A percentile compares a stretch with the other conserved stretches of the same genome.
Evolutionary conservation across 1,140 invertebrate species (phyloP).

Genomic region (Carcinoscorpius rotundicauda): DNA sequence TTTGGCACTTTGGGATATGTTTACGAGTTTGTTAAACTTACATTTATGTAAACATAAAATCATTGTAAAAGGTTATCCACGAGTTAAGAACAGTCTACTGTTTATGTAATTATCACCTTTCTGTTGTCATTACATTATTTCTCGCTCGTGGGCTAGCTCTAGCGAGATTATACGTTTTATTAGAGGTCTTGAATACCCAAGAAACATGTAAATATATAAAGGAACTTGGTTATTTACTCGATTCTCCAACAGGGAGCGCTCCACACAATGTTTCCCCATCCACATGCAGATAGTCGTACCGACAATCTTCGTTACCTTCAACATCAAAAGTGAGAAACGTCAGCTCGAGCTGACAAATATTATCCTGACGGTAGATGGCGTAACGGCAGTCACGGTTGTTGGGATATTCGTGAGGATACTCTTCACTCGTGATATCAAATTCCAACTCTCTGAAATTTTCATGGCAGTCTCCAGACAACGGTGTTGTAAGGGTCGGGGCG

Average conservation of each 20-base stretch:
- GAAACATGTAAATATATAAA: too few species aligned
- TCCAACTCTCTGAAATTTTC: constrained; percentile 17
- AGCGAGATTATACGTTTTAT: too few species aligned
- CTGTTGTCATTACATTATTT: too few species aligned
- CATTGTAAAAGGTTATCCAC: too few species aligned
- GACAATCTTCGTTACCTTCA: constrained; percentile 21
- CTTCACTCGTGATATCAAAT: constrained; percentile 22
- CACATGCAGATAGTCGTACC: constrained; percentile 25
- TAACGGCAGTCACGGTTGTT: constrained; percentile 22
- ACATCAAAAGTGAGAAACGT: constrained; percentile 25
- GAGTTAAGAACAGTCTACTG: too few species aligned
- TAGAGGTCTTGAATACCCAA: too few species aligned
- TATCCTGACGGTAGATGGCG: constrained; percentile 13
- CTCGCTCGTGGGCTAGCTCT: too few species aligned
- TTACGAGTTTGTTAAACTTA: too few species aligned
- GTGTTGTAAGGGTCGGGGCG: not conserved
- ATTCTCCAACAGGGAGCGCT: not conserved
- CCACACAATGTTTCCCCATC: constrained; percentile 27
- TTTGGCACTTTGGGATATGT: too few species aligned
- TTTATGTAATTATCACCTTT: too few species aligned
- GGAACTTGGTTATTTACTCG: too few species aligned
- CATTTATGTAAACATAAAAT: too few species aligned
- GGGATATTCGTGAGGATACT: constrained; percentile 22
- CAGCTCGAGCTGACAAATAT: constrained; percentile 25
- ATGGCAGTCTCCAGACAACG: constrained; percentile 12